Conservation (phyloP, 2,797 vertebrate species). For the Microctenopoma stevenorrisi region DNA sequence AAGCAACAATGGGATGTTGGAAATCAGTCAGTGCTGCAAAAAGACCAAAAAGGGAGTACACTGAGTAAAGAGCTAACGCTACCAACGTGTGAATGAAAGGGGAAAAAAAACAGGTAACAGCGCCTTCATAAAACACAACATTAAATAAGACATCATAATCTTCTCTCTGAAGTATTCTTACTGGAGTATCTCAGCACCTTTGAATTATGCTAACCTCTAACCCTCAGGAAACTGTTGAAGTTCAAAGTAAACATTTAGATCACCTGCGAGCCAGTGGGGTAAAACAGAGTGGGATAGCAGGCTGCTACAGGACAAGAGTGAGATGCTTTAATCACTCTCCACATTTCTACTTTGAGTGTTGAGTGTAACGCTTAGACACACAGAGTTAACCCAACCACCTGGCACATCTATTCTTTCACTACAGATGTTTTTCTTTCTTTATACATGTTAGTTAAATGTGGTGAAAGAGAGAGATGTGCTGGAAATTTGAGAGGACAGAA, state of each 20-base stretch:
- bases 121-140: conserved; percentile 3
- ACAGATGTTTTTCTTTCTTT: too few species aligned
- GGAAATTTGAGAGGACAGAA: not conserved
- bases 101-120: not conserved
- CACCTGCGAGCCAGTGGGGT: conserved; percentile 4
- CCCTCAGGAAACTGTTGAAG: conserved; percentile 63
- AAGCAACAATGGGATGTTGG: not conserved
- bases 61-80: not conserved
- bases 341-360: conserved; percentile 27
- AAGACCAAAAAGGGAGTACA: conserved; percentile 16
- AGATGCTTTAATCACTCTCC: not conserved
- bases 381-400: conserved; percentile 19
- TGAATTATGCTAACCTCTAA: conserved; percentile 45
- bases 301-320: conserved; percentile 2
- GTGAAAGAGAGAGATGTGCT: not conserved
- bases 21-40: conserved; percentile 18
- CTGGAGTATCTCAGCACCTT: conserved; percentile 24
- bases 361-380: conserved; percentile 2
- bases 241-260: conserved; percentile 31
- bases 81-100: conserved; percentile 8
- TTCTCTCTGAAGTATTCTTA: conserved; percentile 5
- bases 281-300: conserved; percentile 21
- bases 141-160: conserved; percentile 2
- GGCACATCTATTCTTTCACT: conserved; percentile 28
- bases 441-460: not conserved